Conservation (phyloP, 2,797 vertebrate species). For the Neosalanx taihuensis region DNA sequence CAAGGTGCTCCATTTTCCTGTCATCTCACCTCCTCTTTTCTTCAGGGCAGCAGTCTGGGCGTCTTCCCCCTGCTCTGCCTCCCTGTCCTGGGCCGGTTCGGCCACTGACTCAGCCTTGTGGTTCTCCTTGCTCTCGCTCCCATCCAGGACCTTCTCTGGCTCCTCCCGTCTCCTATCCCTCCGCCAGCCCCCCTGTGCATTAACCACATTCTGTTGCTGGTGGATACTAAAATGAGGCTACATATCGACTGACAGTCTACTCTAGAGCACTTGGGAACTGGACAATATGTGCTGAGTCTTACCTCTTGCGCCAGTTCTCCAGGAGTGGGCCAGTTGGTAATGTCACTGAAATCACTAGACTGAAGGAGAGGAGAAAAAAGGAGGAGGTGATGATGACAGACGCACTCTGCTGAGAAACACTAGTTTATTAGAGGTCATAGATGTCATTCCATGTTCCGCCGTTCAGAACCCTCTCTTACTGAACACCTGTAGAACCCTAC, state of each 20-base stretch:
- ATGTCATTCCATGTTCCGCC: background rate
- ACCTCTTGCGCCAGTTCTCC: conserved; percentile 92
- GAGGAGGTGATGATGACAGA: background rate
- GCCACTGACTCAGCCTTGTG: conserved; percentile 73
- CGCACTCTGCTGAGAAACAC: background rate
- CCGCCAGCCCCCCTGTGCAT: conserved; percentile 70
- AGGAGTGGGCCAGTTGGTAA: conserved; percentile 94
- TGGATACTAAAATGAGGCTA: background rate
- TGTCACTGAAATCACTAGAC: conserved; percentile 89
- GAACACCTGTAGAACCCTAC: background rate
- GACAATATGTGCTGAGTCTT: conserved; percentile 41
- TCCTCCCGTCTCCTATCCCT: conserved; percentile 78
- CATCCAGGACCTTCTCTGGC: conserved; percentile 65
- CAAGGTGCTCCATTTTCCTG: background rate
- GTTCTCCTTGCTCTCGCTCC: conserved; percentile 71
- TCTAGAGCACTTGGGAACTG: background rate
- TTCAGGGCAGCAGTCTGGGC: conserved; percentile 72
- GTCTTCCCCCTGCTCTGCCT: conserved; percentile 60
- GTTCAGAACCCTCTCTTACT: too few species aligned
- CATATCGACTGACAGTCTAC: background rate
- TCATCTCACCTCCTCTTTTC: conserved; percentile 82
- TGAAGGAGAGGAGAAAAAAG: conserved; percentile 45
- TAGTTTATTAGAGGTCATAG: background rate
- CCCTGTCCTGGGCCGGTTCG: conserved; percentile 65
- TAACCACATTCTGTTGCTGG: conserved; percentile 75